Base-by-base conservation (phyloP, 2,888 invertebrate species). In the Torymus tubicola region DNA sequence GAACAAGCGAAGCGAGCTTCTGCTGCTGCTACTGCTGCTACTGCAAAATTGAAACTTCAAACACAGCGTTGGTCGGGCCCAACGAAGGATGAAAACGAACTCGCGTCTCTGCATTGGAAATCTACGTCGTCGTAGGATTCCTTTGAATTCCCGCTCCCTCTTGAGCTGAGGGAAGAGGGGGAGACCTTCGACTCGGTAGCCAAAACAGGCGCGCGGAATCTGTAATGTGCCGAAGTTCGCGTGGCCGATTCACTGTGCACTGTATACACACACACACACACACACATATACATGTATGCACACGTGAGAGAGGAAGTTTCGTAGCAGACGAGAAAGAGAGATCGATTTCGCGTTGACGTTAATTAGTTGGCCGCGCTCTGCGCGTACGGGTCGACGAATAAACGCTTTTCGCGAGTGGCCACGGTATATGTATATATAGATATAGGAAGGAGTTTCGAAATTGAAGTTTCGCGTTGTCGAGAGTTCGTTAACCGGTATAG, bases 291-390 rank as follows among this genome's bases (percentile, higher is more conserved):
- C 21, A 64, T 16, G n/a, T 52, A 16, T 11, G 24, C 13, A 12
- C 63, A 16, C 55, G 55, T 16, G 14, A 18, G 3, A 24, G 24
- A 24, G 24, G 24, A 24, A 24, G 24, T 24, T 24, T 24, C 24
- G 3, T 3, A 3, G 24, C 24, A 24, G 24, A 24, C 24, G n/a
- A n/a, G n/a, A n/a, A n/a, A n/a, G 24, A 2, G 24, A 31, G 77
- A 72, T 78, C 65, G 72, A 73, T 72, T 68, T 73, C 31, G 50
- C 55, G 55, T 63, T 72, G 61, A 78, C 63, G 78, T 78, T 78
- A 78, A 78, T 78, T 78, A 78, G 68, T 71, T 73, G 50, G 14
- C 50, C 58, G 58, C 52, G 24, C 21, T 24, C 42, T 16, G 24
- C 2, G 24, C 24, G 24, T 3, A 24, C 24, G 24, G 24, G 2